These are phyloP conservation scores for Drosophila arawakana DNA, from an alignment of 1,140 invertebrate genomes.

Conservation along the genomic window DNA sequence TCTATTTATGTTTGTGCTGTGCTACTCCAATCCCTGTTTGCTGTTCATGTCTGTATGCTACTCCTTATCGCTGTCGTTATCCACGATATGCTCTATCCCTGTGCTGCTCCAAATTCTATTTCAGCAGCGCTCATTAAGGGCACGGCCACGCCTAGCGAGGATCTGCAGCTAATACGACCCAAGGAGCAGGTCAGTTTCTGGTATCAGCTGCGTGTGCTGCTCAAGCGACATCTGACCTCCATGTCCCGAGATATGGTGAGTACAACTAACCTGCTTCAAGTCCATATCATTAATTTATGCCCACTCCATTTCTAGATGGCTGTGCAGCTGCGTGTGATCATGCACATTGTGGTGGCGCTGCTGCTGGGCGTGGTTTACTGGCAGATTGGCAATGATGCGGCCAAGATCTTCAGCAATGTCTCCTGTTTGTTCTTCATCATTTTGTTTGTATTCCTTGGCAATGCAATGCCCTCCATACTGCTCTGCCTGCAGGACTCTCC, in stretches of 20 bases:
- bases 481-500: conserved; percentile 93
- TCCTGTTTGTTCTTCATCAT: conserved; percentile 93
- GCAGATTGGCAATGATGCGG: conserved; percentile 91
- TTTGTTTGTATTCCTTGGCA: conserved; percentile 94
- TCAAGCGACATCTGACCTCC: conserved; percentile 52
- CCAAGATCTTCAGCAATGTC: conserved; percentile 91
- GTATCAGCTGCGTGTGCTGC: conserved; percentile 61
- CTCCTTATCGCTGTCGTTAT: not conserved
- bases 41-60: conserved; percentile 21
- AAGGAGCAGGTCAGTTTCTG: conserved; percentile 69
- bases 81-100: conserved; percentile 60
- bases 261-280: not conserved
- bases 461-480: conserved; percentile 94
- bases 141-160: not conserved
- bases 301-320: conserved; percentile 86
- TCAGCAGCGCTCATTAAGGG: conserved; percentile 64
- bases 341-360: conserved; percentile 90
- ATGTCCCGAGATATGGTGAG: conserved; percentile 71
- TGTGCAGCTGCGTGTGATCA: conserved; percentile 89
- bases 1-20: not conserved
- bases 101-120: conserved; percentile 49
- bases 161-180: conserved; percentile 38
- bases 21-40: not conserved
- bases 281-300: not conserved
- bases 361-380: conserved; percentile 93